These are phyloP conservation scores for Ophiodon elongatus DNA, from an alignment of 2,113 vertebrate genomes.

Conservation along the genomic window DNA sequence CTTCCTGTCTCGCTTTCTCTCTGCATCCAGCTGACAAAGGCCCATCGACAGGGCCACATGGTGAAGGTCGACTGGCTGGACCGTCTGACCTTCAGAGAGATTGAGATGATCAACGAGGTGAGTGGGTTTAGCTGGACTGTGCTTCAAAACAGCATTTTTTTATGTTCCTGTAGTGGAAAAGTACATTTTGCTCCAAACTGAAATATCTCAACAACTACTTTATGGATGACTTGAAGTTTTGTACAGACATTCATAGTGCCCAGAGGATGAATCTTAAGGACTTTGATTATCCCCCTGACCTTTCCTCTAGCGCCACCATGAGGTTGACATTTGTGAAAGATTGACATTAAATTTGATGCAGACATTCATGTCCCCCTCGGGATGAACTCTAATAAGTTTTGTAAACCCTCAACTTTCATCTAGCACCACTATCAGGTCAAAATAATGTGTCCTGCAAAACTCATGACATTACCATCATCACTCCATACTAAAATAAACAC, in stretches of 20 bases:
- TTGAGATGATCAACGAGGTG: conserved; percentile 99
- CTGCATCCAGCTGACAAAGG: conserved; percentile 92
- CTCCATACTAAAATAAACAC: not conserved
- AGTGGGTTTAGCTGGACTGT: not conserved
- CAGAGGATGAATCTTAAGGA: too few species aligned
- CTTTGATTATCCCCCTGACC: too few species aligned
- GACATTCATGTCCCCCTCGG: too few species aligned
- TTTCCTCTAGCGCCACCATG: too few species aligned
- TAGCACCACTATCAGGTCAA: too few species aligned
- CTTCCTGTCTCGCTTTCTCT: fast-evolving
- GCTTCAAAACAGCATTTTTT: not conserved
- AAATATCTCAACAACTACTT: not conserved
- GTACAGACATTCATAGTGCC: not conserved
- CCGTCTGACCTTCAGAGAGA: conserved; percentile 97
- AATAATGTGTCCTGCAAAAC: not conserved
- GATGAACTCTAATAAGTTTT: not conserved
- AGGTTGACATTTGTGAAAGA: not conserved
- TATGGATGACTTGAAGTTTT: not conserved
- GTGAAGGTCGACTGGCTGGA: conserved; percentile 99
- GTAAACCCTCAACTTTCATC: not conserved
- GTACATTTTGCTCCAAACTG: not conserved
- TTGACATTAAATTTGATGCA: too few species aligned
- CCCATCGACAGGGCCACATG: conserved; percentile 98
- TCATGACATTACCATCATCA: not conserved
- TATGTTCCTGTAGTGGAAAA: not conserved